phyloP scores from a whole-genome alignment of 2,888 invertebrate genomes.

The Drosophila fulvimacula region DNA sequence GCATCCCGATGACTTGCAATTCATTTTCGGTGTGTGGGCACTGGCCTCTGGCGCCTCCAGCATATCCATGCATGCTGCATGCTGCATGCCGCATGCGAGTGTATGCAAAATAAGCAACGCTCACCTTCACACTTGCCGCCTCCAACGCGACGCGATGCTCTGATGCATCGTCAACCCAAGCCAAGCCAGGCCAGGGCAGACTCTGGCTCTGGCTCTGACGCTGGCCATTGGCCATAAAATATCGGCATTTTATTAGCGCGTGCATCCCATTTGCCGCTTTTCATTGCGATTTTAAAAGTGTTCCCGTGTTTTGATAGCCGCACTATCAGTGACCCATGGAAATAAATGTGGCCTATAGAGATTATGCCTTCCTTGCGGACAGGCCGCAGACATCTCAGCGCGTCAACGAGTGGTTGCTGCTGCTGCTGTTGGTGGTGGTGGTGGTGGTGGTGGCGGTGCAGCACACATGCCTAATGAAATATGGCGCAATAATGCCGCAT shows the following conservation, averaged over 20 bases:
- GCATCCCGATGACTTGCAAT: slow-evolving; percentile 76
- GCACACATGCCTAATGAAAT: slow-evolving; percentile 69
- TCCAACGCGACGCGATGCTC: slow-evolving; percentile 35
- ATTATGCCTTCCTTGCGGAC: slow-evolving; percentile 70
- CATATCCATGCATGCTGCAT: slow-evolving; percentile 14
- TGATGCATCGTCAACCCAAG: slow-evolving; percentile 15
- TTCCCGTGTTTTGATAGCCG: slow-evolving; percentile 82
- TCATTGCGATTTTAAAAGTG: slow-evolving; percentile 83
- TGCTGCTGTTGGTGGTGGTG: not conserved
- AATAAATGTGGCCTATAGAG: slow-evolving; percentile 83
- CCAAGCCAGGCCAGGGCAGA: not conserved
- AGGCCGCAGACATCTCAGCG: slow-evolving; percentile 47
- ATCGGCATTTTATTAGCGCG: slow-evolving; percentile 82
- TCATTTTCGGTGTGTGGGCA: slow-evolving; percentile 78
- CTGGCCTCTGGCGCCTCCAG: slow-evolving; percentile 38
- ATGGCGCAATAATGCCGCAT: slow-evolving; percentile 75
- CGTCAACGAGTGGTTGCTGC: slow-evolving; percentile 23
- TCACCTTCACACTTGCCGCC: slow-evolving; percentile 74
- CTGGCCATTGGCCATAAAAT: slow-evolving; percentile 69
- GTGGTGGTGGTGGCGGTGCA: slow-evolving; percentile 1
- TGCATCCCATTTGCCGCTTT: slow-evolving; percentile 81
- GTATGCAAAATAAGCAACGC: slow-evolving; percentile 62
- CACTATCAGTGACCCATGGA: slow-evolving; percentile 82
- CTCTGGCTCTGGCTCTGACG: not conserved
- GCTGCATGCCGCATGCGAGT: slow-evolving; percentile 18